These are phyloP conservation scores for Crossaster papposus DNA, from an alignment of 53 echinoderm and acorn worm genomes.

Conservation along the genomic window DNA sequence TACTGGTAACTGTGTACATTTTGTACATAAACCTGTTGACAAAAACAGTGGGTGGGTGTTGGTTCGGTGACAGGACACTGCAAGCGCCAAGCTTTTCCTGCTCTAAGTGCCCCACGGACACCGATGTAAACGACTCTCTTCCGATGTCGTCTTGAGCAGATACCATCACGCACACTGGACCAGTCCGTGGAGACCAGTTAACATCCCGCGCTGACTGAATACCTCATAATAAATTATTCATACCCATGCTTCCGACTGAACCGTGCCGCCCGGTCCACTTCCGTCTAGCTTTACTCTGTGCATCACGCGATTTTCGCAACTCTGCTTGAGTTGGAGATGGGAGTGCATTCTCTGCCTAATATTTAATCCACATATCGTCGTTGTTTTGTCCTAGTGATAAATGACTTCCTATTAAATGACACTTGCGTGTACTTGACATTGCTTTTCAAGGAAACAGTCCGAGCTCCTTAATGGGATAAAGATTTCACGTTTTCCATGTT, in stretches of 20 bases:
- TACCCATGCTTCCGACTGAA: conserved; percentile 31
- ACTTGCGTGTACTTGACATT: neutral
- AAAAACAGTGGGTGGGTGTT: neutral
- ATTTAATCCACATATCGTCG: neutral
- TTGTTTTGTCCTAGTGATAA: neutral
- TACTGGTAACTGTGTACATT: no score
- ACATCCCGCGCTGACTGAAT: neutral
- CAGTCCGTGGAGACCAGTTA: neutral
- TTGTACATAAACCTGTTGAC: no score
- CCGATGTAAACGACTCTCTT: conserved; percentile 24
- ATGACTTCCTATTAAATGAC: neutral
- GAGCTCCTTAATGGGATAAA: neutral
- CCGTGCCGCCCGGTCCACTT: conserved; percentile 34
- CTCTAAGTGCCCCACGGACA: conserved; percentile 22
- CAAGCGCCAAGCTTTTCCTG: neutral
- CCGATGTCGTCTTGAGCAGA: conserved; percentile 22
- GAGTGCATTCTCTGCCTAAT: neutral
- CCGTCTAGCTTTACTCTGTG: conserved; percentile 47
- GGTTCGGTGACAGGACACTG: neutral
- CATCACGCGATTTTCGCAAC: conserved; percentile 12
- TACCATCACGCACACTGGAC: neutral
- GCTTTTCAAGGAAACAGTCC: neutral
- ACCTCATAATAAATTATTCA: conserved; percentile 41
- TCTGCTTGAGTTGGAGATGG: neutral
- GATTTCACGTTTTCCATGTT: neutral